A percentile compares a stretch with the other conserved stretches of the same genome.
Evolutionary conservation across 2,113 vertebrate genomes (phyloP).

Genomic region (Crypturellus undulatus): DNA sequence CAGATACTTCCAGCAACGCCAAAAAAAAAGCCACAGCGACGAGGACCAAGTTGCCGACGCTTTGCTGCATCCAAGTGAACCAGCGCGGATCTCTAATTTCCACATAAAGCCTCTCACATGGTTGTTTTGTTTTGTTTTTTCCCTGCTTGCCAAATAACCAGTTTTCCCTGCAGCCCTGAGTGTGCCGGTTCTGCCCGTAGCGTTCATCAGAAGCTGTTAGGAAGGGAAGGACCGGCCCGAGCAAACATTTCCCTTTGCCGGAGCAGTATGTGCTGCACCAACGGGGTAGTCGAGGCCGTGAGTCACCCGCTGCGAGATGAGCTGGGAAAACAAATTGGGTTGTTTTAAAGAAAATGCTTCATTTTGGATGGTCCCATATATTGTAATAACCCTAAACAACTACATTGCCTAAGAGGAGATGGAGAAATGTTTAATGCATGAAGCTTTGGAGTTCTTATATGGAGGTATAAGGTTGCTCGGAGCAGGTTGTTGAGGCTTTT

Average conservation of each 20-base stretch:
- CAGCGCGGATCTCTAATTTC: background rate
- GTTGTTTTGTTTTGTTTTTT: background rate
- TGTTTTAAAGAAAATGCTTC: conserved; percentile 40
- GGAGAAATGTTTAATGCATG: background rate
- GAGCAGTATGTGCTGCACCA: background rate
- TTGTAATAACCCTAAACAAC: conserved; percentile 49
- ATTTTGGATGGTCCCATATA: background rate
- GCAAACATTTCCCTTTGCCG: conserved; percentile 28
- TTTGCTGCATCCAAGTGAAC: background rate
- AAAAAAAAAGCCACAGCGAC: background rate
- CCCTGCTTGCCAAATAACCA: conserved; percentile 29
- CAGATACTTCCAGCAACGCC: background rate
- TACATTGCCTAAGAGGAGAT: background rate
- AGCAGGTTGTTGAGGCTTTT: background rate
- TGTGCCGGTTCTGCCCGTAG: background rate
- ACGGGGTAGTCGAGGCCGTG: background rate
- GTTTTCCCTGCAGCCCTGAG: conserved; percentile 35
- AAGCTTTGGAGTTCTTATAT: background rate
- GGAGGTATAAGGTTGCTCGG: background rate
- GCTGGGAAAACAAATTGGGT: conserved; percentile 51
- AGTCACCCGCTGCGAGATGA: background rate
- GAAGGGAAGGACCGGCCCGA: conserved; percentile 25
- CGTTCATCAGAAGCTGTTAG: background rate
- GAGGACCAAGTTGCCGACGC: background rate
- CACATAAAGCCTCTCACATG: background rate